phyloP scores from a whole-genome alignment of 2,888 invertebrate genomes.

The Cetonia aurata region DNA sequence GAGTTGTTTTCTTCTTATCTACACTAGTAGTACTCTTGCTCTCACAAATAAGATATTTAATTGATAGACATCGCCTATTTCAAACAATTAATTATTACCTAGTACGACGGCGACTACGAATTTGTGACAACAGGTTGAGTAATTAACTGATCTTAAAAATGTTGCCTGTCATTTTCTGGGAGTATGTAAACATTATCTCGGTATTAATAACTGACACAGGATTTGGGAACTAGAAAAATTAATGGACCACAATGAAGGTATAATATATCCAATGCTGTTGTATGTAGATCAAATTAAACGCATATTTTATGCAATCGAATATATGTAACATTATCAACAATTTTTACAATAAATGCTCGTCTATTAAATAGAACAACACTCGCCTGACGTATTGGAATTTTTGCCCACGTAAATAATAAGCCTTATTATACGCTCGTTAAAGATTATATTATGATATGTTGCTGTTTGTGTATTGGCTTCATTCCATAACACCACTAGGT shows the following conservation, averaged over 20 bases:
- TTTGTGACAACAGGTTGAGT: conserved; percentile 37
- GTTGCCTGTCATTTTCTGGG: conserved; percentile 26
- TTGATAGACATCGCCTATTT: conserved; percentile 22
- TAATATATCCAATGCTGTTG: background rate
- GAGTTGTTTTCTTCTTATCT: conserved; percentile 21
- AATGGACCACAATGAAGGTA: conserved; percentile 16
- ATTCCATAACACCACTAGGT: too few relatives aligned
- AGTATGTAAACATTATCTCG: conserved; percentile 21
- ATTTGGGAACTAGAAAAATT: conserved; percentile 20
- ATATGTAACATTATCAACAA: too few relatives aligned
- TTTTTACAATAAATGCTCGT: too few relatives aligned
- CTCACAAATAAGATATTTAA: conserved; percentile 21
- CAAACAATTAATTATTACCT: conserved; percentile 15
- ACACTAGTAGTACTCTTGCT: conserved; percentile 2
- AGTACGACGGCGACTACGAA: conserved; percentile 19
- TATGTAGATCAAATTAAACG: too few relatives aligned
- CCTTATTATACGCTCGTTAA: too few relatives aligned
- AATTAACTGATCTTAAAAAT: conserved; percentile 26
- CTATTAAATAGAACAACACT: too few relatives aligned
- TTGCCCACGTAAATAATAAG: too few relatives aligned
- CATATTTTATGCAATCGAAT: too few relatives aligned
- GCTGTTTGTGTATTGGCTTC: too few relatives aligned
- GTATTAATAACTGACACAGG: conserved; percentile 25
- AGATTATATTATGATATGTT: too few relatives aligned
- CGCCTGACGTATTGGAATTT: too few relatives aligned